Evolutionary conservation across 2,113 vertebrate species (phyloP), one percentile per base, ranked within the genome.

Genomic region (Atherinomorus stipes): DNA sequence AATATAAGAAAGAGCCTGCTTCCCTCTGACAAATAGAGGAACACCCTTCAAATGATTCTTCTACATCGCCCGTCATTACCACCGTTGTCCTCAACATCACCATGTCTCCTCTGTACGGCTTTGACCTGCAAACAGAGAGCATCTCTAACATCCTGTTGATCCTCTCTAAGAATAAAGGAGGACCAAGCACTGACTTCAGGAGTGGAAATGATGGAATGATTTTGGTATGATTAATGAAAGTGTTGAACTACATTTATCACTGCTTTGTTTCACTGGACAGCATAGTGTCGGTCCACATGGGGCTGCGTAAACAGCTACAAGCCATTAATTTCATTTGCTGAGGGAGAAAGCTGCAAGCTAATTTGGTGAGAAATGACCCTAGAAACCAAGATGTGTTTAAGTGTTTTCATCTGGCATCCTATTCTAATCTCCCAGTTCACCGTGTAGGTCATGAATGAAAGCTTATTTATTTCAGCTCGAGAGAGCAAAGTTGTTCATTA

Each of bases 381-480:
- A 9, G 31, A 72, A 63, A 72, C 42, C 25, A 21, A 58, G 23
- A 59, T 5, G 56, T 51, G 65, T 86, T 86, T 66, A 68, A 51
- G 78, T 11, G 28, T 71, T 49, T 78, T 51, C 45, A 56, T 56
- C 40, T 19, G 25, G 59, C 42, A 47, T 78, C 62, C 53, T 61
- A 49, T 49, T 82, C 59, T 47, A 56, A 71, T 15, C 68, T 71
- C 62, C 40, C 19, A 44, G 38, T 50, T 70, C 74, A 59, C 63
- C 25, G 56, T 70, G 69, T 71, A 64, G 84, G 77, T 90, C 81
- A 78, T 90, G 88, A 92, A 92, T 92, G 90, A 95, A 94, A 90
- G 86, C 90, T 79, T 90, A 95, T 94, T 95, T 95, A 94, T 95
- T 93, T 93, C 79, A 92, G 89, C 90, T 93, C 90, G 89, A 93